A percentile compares a stretch with the other conserved stretches of the same genome.
Conservation (phyloP, 37 sponge, comb jelly and placozoan genomes). For the Halichondria panicea region DNA sequence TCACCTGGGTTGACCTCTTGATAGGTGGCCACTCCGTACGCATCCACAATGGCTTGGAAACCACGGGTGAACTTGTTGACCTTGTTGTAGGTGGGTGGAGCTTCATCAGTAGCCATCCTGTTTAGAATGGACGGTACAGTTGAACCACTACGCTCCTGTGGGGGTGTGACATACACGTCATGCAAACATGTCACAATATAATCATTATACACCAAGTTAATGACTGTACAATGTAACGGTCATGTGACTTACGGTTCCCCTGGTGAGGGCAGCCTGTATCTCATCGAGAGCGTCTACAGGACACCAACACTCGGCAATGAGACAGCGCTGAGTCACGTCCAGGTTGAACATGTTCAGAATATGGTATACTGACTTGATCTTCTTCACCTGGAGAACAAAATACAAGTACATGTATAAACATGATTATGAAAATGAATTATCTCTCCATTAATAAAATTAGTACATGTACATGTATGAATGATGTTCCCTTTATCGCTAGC, state of each 20-base stretch:
- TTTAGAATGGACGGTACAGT: slow-evolving; percentile 95
- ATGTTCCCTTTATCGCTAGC: too few relatives aligned
- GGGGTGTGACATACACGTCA: not conserved
- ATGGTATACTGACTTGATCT: slow-evolving; percentile 98
- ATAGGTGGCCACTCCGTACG: slow-evolving; percentile 94
- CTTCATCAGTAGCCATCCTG: slow-evolving; percentile 70
- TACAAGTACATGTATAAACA: too few relatives aligned
- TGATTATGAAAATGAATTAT: too few relatives aligned
- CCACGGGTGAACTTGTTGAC: slow-evolving; percentile 96
- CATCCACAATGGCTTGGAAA: slow-evolving; percentile 97
- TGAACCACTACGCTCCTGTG: slow-evolving; percentile 86
- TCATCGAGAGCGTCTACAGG: slow-evolving; percentile 85
- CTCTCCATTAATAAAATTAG: too few relatives aligned
- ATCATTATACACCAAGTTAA: not conserved
- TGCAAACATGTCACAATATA: too few relatives aligned
- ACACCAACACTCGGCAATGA: slow-evolving; percentile 99
- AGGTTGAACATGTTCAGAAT: slow-evolving; percentile 99
- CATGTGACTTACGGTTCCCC: slow-evolving; percentile 82
- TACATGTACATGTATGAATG: too few relatives aligned
- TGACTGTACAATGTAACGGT: not conserved
- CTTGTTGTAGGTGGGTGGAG: slow-evolving; percentile 92
- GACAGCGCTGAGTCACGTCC: slow-evolving; percentile 89
- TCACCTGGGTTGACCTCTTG: slow-evolving; percentile 96
- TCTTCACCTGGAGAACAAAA: slow-evolving; percentile 79
- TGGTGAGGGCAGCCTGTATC: slow-evolving; percentile 86